Evolutionary conservation across 2,797 vertebrate genomes (phyloP), one percentile per base, ranked within the genome.

Genomic region (Pelobates cultripes): DNA sequence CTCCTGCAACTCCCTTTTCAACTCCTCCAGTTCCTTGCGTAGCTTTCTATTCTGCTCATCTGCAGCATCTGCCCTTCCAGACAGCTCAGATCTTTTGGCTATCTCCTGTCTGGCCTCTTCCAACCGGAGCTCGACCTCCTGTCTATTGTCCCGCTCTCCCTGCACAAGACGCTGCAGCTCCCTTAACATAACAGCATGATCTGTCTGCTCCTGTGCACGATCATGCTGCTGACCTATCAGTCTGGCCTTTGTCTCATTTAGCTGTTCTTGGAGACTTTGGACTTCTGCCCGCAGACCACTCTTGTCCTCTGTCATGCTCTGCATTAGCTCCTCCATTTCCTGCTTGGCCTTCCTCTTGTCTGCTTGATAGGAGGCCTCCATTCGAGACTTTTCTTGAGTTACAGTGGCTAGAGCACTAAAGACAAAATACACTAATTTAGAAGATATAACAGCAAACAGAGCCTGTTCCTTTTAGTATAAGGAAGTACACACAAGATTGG

Each of bases 311-410:
- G 89, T 92, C 3, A 95, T 89, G n/a, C 84, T 92, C 15, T 86
- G 89, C 70, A 88, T 71, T 55, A 94, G 89, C 3, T 96, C 95
- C 69, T 97, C 96, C 85, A 94, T 85, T 12, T 97, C 97, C 88
- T 95, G 97, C 88, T 95, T 96, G 89, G 96, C 92, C 87, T 95
- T 95, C 9, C 93, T 93, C 89, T 96, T 96, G 90, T 99, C 97
- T 0, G 95, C 97, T 88, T 95, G 94, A 86, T 97, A 99, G 1
- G 92, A 97, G 2, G 97, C 97, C 86, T 99, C 97, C 97, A 98
- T 97, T 14, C 96, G 94, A 0, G 98, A 98, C 86, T 99, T 99
- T 87, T 99, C 97, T 88, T 95, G 97, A 0, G 96, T 94, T 43
- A 99, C 95, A 0, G 97, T 99, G 7, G 97, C 90, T 88, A 99